Evolutionary conservation across 2,113 vertebrate species (phyloP), one percentile per base, ranked within the genome.

Genomic region (Colistium nudipinnis): DNA sequence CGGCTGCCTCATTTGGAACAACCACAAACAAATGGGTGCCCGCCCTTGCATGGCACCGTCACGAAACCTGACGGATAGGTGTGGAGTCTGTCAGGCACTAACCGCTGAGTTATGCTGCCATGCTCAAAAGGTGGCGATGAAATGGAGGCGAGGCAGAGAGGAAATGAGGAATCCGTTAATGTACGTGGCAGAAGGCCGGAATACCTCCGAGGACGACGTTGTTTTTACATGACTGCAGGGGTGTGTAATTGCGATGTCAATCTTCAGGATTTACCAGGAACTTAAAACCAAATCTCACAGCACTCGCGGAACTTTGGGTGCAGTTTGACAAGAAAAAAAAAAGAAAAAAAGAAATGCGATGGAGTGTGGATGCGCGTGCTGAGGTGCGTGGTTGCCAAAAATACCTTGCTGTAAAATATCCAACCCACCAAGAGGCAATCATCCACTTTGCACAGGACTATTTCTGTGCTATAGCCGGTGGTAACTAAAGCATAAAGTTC

Each of bases 231-330:
- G 38, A 80, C 59, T 76, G 62, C 79, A 74, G 59, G 24, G 66
- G 48, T 61, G 54, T 63, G 65, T 79, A 66, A 83, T 77, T 77
- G 38, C 52, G 22, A 59, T 33, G 82, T 43, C 80, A 87, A 67
- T 82, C 73, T 60, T 51, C 20, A 24, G 39, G 57, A 62, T 63
- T 80, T 56, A 62, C 7, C 14, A 53, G 53, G 16, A 45, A 67
- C 33, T 61, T 60, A 31, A 72, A 68, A 45, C 12, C 14, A 45
- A 62, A 49, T 48, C 10, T 39, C 12, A 53, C 31, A 19, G 22
- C 55, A 5, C 54, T 55, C 36, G 35, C 2, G 2, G 13, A 79
- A 61, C 27, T 71, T 49, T 62, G 59, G 74, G 62, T 39, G 60
- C 14, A 25, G 44, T 74, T 76, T 61, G 16, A 55, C 16, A 30